A percentile compares a stretch with the other conserved stretches of the same genome.
Conservation (phyloP, 2,888 invertebrate genomes). For the Tolmerus cingulatus region DNA sequence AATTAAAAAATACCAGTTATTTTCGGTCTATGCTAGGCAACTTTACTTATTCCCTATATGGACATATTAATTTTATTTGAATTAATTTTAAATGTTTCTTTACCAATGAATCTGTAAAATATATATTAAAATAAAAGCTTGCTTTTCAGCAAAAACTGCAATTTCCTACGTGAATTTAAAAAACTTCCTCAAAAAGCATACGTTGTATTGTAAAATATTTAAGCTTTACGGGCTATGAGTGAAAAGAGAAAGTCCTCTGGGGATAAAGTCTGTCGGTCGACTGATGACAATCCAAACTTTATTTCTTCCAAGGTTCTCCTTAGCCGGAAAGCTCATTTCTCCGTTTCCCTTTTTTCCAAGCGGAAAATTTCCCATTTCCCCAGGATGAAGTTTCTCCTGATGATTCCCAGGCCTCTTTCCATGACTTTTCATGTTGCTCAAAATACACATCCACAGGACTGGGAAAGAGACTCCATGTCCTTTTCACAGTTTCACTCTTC, state of each 20-base stretch:
- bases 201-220: not conserved
- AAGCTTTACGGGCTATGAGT: not conserved
- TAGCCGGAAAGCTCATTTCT: not conserved
- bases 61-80: no score
- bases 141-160: no score
- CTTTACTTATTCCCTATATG: no score
- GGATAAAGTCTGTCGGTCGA: not conserved
- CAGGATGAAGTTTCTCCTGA: not conserved
- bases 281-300: not conserved
- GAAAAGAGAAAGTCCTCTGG: not conserved
- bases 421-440: not conserved
- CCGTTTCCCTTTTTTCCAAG: not conserved
- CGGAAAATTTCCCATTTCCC: constrained; percentile 24
- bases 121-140: no score
- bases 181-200: not conserved
- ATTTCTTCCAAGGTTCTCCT: not conserved
- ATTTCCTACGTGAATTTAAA: no score
- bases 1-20: no score
- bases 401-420: not conserved
- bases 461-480: not conserved
- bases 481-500: not conserved
- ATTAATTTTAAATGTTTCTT: no score
- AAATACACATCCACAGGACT: not conserved
- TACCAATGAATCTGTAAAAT: no score
- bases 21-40: no score